These are phyloP conservation scores for Marronus borbonicus DNA, from an alignment of 2,888 invertebrate genomes.

Conservation along the genomic window DNA sequence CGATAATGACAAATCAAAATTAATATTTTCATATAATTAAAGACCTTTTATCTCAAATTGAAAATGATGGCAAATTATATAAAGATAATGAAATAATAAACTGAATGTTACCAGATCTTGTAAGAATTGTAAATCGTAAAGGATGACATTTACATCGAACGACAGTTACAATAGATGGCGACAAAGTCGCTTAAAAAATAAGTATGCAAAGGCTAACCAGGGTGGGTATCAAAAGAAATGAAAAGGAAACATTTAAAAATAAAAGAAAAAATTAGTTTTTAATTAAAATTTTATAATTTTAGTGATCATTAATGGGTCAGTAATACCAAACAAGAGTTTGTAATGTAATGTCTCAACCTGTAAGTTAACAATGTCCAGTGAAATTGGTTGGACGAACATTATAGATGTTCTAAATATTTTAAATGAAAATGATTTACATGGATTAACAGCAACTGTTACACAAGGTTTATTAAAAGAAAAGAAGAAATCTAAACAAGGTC, in stretches of 20 bases:
- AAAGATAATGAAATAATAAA: too few species aligned
- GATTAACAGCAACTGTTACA: conserved; percentile 64
- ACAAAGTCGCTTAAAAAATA: background rate
- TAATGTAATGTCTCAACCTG: background rate
- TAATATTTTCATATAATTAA: background rate
- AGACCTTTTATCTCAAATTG: background rate
- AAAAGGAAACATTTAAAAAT: too few species aligned
- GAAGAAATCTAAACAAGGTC: conserved; percentile 61
- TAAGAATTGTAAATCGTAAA: too few species aligned
- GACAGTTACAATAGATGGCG: conserved; percentile 6
- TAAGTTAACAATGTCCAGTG: conserved; percentile 48
- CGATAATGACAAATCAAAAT: conserved; percentile 5
- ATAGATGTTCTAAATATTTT: conserved; percentile 57
- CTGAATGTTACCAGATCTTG: too few species aligned
- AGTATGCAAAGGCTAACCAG: too few species aligned
- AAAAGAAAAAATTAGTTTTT: too few species aligned
- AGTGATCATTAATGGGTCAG: too few species aligned
- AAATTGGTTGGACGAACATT: conserved; percentile 52
- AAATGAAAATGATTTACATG: conserved; percentile 60
- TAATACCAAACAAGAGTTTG: too few species aligned
- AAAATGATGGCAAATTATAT: background rate
- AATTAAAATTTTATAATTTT: too few species aligned
- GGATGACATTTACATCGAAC: background rate
- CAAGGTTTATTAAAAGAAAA: conserved; percentile 64
- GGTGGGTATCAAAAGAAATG: too few species aligned